Evolutionary conservation across 1,140 invertebrate species (phyloP), one percentile per base, ranked within the genome.

Genomic region (Bombus waltoni): DNA sequence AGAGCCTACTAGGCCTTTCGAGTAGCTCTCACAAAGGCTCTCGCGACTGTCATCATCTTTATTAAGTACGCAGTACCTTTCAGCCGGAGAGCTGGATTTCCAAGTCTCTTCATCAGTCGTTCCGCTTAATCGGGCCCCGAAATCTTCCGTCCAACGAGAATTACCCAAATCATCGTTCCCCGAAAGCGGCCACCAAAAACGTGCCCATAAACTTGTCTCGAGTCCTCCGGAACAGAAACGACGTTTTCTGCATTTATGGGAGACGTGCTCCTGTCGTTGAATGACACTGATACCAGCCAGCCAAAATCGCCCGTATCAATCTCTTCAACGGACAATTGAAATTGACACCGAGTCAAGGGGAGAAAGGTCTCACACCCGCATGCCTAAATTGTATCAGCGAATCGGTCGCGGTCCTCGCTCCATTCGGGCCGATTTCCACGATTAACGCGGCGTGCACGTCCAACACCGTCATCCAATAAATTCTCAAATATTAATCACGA

Each of bases 401-500:
- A 65, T 42, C 75, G 44, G 81, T 84, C 59, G 42, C 81, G 71
- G 68, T n/a, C 57, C 83, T 87, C 82, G 84, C 53, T 81, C 84
- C 78, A 62, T 87, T 77, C 62, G 65, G 70, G 35, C 76, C 68
- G 44, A 65, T 70, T 85, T 80, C 53, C 47, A 75, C 82, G 71
- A 40, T 15, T 87, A 75, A 76, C 81, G 32, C 74, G 57, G 18
- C 59, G 71, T 59, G 38, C 71, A 38, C 47, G 47, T 68, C 28
- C 59, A 83, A 85, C 83, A 79, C 81, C 25, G 59, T 53, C 91
- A 83, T 75, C 86, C 82, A 88, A 91, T 91, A 86, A 92, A 92
- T 91, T 86, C 81, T 79, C 38, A 85, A 92, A 91, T 90, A 91
- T 91, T 90, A 91, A 90, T 89, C 88, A 90, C 85, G 85, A 90